Percentiles rank a stretch among this genome's conserved stretches.
Evolutionary conservation across 2,113 vertebrate genomes (phyloP).

Genomic region (Irena cyanogastra): DNA sequence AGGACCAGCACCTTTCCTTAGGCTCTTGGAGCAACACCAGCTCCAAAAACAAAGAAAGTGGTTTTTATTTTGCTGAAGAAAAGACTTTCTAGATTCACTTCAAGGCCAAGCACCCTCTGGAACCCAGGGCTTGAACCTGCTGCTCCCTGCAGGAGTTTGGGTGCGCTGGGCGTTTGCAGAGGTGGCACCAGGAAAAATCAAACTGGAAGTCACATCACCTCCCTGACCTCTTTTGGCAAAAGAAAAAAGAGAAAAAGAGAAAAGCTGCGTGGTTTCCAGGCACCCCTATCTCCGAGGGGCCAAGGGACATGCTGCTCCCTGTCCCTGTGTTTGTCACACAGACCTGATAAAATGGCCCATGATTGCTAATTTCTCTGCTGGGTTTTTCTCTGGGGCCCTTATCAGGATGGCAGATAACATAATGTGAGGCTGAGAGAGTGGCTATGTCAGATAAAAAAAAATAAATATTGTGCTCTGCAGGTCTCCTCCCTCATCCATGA

Average conservation of each 20-base stretch:
- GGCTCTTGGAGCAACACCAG: background rate
- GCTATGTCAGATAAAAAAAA: background rate
- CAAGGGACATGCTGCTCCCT: background rate
- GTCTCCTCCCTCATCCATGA: accelerated
- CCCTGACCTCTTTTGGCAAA: background rate
- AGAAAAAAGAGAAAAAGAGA: too few species aligned
- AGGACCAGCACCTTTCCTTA: background rate
- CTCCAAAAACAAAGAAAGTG: background rate
- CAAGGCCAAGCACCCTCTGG: background rate
- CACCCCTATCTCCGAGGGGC: background rate
- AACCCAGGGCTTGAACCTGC: background rate
- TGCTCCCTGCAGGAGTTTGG: background rate
- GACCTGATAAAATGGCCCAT: background rate
- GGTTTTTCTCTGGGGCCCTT: background rate
- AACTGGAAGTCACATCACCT: accelerated
- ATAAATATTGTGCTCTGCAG: background rate
- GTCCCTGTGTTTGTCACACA: background rate
- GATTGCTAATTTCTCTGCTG: background rate
- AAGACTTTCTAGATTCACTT: background rate
- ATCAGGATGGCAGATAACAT: background rate
- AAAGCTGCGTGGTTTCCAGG: background rate
- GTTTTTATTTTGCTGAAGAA: background rate
- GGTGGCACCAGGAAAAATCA: background rate
- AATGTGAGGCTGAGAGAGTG: background rate
- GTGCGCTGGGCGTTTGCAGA: accelerated